Conservation (phyloP, 2,888 invertebrate genomes). For the Spodoptera exigua region DNA sequence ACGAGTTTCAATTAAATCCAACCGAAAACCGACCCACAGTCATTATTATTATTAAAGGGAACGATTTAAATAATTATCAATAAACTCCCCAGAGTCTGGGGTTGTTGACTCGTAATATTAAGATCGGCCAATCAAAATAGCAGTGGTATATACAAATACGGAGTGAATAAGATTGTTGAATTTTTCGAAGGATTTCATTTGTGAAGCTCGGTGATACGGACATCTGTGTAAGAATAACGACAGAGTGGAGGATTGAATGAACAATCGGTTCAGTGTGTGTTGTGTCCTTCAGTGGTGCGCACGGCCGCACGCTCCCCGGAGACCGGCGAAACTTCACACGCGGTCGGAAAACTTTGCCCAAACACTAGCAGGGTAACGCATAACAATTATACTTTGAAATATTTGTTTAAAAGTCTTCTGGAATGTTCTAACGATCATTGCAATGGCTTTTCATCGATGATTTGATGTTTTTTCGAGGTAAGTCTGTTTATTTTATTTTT, state of each 20-base stretch:
- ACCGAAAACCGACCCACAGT: constrained; percentile 11
- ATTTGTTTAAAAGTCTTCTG: constrained; percentile 34
- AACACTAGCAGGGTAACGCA: constrained; percentile 41
- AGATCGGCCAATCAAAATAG: constrained; percentile 34
- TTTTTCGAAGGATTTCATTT: constrained; percentile 54
- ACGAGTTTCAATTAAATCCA: constrained; percentile 22
- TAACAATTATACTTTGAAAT: constrained; percentile 33
- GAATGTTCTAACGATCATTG: constrained; percentile 44
- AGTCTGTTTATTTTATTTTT: constrained; percentile 16
- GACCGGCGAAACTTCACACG: constrained; percentile 73
- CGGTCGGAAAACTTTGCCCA: constrained; percentile 63
- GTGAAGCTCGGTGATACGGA: constrained; percentile 75
- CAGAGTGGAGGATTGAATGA: constrained; percentile 82
- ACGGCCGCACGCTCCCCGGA: constrained; percentile 70
- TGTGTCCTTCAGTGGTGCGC: constrained; percentile 74
- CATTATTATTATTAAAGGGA: constrained; percentile 21
- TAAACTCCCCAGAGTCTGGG: constrained; percentile 24
- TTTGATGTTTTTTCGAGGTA: constrained; percentile 48
- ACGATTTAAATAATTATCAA: constrained; percentile 28
- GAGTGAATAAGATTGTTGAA: constrained; percentile 19
- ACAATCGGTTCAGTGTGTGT: constrained; percentile 85
- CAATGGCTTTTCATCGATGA: constrained; percentile 43
- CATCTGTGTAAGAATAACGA: constrained; percentile 88
- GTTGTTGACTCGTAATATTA: constrained; percentile 36
- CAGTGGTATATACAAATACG: constrained; percentile 7